These are phyloP conservation scores for Thermophis baileyi DNA, from an alignment of 2,113 vertebrate species.

Conservation along the genomic window DNA sequence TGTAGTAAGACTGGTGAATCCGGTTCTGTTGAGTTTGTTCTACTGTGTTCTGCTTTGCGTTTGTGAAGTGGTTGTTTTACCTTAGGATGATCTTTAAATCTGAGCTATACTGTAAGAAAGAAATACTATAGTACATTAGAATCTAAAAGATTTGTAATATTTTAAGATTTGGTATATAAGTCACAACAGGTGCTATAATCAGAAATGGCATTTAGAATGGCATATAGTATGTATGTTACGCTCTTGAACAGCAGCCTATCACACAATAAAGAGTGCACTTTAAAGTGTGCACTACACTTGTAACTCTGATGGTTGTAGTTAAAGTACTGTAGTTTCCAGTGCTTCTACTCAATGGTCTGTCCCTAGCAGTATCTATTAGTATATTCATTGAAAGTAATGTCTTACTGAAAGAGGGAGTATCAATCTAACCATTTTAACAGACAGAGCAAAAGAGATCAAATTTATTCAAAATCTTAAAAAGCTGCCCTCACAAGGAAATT, in stretches of 20 bases:
- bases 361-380: background rate
- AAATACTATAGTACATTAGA: background rate
- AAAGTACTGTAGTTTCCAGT: background rate
- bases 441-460: conserved; percentile 24
- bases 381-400: conserved; percentile 6
- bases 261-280: background rate
- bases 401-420: background rate
- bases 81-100: background rate
- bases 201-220: background rate
- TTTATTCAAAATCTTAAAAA: background rate
- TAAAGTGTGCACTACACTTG: background rate
- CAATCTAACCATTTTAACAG: background rate
- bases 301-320: background rate
- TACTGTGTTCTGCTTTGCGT: background rate
- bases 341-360: background rate
- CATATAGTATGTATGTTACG: background rate
- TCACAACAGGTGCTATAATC: background rate
- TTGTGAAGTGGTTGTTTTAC: background rate
- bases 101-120: background rate
- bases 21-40: background rate
- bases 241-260: background rate
- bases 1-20: background rate
- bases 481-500: background rate
- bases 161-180: background rate
- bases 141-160: background rate